phyloP scores from a whole-genome alignment of 1,140 invertebrate species.

The Atta colombica region DNA sequence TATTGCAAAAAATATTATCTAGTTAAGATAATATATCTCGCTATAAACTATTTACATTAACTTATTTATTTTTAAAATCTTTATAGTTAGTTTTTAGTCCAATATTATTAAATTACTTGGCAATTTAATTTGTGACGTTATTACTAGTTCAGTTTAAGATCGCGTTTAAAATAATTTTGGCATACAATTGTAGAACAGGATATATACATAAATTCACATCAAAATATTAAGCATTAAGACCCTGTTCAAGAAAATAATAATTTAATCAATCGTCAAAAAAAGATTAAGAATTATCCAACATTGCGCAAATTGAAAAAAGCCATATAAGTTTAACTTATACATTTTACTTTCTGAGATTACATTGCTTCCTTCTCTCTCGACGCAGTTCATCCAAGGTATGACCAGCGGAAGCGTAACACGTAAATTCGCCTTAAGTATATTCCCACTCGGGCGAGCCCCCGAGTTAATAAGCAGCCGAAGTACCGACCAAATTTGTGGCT shows the following conservation, averaged over 20 bases:
- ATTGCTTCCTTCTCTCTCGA: background rate
- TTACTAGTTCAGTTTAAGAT: too few relatives aligned
- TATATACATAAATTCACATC: too few relatives aligned
- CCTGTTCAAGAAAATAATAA: background rate
- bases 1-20: too few relatives aligned
- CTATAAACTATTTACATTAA: too few relatives aligned
- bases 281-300: background rate
- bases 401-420: slow-evolving; percentile 11
- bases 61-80: too few relatives aligned
- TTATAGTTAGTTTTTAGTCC: too few relatives aligned
- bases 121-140: too few relatives aligned
- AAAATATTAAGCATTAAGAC: too few relatives aligned
- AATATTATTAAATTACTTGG: too few relatives aligned
- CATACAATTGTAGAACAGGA: too few relatives aligned
- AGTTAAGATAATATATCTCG: too few relatives aligned
- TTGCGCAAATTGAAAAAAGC: background rate
- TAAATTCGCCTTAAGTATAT: slow-evolving; percentile 54
- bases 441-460: slow-evolving; percentile 32
- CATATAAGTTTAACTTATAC: background rate
- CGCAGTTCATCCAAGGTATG: background rate
- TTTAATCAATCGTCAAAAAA: background rate
- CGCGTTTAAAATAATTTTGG: too few relatives aligned
- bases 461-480: slow-evolving; percentile 60
- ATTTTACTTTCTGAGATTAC: background rate
- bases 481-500: slow-evolving; percentile 60